Base-by-base conservation (phyloP, 23 tunicate species). In the Oikopleura dioica region DNA sequence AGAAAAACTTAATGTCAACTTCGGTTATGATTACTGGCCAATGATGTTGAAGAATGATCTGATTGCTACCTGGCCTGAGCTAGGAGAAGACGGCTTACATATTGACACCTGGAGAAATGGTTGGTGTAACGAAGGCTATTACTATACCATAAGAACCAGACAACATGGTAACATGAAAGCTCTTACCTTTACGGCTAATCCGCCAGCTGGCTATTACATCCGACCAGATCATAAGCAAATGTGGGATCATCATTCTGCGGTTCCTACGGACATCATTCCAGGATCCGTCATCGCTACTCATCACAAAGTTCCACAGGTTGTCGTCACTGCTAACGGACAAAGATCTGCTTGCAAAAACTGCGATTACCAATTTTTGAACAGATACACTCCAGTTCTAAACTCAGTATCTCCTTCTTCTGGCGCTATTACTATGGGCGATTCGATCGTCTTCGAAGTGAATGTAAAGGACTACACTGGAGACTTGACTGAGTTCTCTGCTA, bases 221-320 rank as follows among this genome's bases (percentile, higher is more conserved):
- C 16, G 26, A 2, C 72, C 72, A 63, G 26, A 28, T 28, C 2
- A 12, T 28, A 31, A 21, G 72, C 2, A 2, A 5, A 63, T 2
- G 33, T 24, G 2, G 4, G 26, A 2, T 16, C 4, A 2, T 5
- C 30, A 31, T 28, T 63, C 72, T 23, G 29, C 72, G 29, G 72
- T 63, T 16, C 16, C 26, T 2, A 63, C 72, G 30, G 72, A 28
- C 16, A 63, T 63, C 26, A 16, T 63, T 2, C 72, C 72, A 23
- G 72, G 72, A 63, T 63, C 72, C 29, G 72, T 63, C 26, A 63
- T 63, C 30, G 72, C 72, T 28, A 63, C 72, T 63, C 30, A 23
- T 28, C 72, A 63, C 33, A 23, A 63, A 2, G 72, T 63, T 31
- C 72, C 72, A 63, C 72, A 63, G 33, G 72, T 63, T 21, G 72